Evolutionary conservation across 1,140 invertebrate species (phyloP).

Genomic region (Diachasmimorpha longicaudata): DNA sequence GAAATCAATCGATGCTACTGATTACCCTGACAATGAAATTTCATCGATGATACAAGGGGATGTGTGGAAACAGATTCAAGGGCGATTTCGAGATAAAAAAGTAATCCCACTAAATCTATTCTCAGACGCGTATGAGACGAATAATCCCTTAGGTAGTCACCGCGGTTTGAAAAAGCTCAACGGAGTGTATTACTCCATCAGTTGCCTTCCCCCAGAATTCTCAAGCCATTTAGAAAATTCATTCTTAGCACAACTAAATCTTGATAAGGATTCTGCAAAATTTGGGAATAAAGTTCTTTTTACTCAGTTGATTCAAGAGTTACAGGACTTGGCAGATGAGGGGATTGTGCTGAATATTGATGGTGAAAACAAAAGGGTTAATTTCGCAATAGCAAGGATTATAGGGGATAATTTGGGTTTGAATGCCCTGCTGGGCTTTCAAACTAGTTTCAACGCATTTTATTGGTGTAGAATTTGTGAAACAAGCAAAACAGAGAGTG

Average conservation of each 20-base stretch:
- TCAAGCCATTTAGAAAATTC: constrained; percentile 19
- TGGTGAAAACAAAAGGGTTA: constrained; percentile 20
- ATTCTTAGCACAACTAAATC: constrained; percentile 17
- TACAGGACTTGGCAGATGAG: constrained; percentile 22
- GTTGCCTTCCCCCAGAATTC: constrained; percentile 31
- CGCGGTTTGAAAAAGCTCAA: not conserved
- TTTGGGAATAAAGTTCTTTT: constrained; percentile 10
- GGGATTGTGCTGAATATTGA: constrained; percentile 29
- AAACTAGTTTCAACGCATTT: constrained; percentile 28
- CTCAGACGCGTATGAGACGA: constrained; percentile 27
- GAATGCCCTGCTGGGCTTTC: constrained; percentile 31
- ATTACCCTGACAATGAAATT: not conserved
- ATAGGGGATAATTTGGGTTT: constrained; percentile 34
- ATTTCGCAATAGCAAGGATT: constrained; percentile 33
- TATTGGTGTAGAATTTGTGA: constrained; percentile 31
- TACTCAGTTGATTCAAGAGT: constrained; percentile 21
- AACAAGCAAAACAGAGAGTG: constrained; percentile 6
- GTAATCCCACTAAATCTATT: constrained; percentile 16
- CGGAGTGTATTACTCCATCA: constrained; percentile 21
- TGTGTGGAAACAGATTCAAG: not conserved
- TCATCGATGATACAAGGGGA: constrained; percentile 24
- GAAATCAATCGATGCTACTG: not conserved
- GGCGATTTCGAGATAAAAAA: not conserved
- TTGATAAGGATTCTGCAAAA: constrained; percentile 14
- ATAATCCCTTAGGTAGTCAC: constrained; percentile 17